Base-by-base conservation (phyloP, 1,140 invertebrate genomes). In the Notospermus geniculatus region DNA sequence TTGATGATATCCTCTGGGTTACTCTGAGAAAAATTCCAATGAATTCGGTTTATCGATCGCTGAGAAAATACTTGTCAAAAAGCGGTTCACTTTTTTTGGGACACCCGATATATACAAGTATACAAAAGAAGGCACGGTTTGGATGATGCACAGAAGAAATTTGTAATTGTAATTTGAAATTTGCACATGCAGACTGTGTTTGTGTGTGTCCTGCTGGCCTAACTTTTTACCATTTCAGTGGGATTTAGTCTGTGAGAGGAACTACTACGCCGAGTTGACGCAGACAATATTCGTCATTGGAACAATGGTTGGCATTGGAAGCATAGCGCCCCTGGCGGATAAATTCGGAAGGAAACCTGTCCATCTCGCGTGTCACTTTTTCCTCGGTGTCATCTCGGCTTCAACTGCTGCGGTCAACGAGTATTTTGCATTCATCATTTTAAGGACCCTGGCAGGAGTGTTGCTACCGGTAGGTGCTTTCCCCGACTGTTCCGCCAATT, bases 321-420 rank as follows among this genome's bases (percentile, higher is more conserved):
- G 89, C 36, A 90, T 93, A 73, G 90, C 91, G n/a, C 86, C 88
- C 64, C 77, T 93, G 54, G 90, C 91, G 1, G 91, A 94, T 76
- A 93, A 89, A 83, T 88, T 70, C 69, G 78, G 78, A 0, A 65
- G 78, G 9, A 74, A 76, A 50, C 55, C 60, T 7, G 57, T 77
- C 19, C 71, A 79, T 45, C 63, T 77, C 15, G 54, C 57, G 1
- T 66, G 54, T 67, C 85, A 70, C 68, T 82, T 45, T 72, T 78
- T 54, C 75, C 83, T 67, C 54, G 67, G 62, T 15, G 62, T 63
- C n/a, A 43, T 79, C 4, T 76, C 73, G 19, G 45, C 71, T 50
- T 64, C 54, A 13, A 57, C 71, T 1, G 66, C 71, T 0, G 75
- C 76, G 55, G 60, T 69, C 7, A 60, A 63, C 17, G 71, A 61